phyloP scores from a whole-genome alignment of 1,140 invertebrate species.

The Drosophila pseudoobscura region DNA sequence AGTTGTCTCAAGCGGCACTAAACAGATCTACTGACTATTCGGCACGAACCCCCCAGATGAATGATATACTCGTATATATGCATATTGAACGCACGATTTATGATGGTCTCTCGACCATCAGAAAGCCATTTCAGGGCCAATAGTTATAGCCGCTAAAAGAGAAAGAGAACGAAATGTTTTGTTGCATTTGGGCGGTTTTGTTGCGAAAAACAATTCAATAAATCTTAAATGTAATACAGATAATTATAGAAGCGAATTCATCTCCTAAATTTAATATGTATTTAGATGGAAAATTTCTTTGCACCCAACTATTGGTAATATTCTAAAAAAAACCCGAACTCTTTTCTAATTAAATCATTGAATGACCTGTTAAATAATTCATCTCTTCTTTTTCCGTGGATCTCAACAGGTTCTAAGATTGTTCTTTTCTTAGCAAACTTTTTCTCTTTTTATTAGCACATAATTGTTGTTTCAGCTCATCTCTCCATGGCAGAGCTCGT shows the following conservation, averaged over 20 bases:
- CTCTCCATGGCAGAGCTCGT: no score
- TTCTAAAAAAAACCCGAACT: no score
- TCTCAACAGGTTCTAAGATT: no score
- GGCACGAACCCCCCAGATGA: constrained; percentile 52
- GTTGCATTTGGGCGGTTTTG: background rate
- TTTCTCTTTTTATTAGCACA: background rate
- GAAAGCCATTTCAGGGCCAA: constrained; percentile 29
- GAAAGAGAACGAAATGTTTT: background rate
- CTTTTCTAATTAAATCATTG: no score
- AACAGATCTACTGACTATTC: constrained; percentile 42
- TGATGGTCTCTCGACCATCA: background rate
- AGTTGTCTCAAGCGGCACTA: constrained; percentile 42
- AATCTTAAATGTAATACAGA: no score
- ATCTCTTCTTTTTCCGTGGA: no score
- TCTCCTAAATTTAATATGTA: background rate
- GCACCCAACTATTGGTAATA: background rate
- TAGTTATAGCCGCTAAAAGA: constrained; percentile 9
- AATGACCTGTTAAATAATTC: no score
- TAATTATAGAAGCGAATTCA: no score
- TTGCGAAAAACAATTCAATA: no score
- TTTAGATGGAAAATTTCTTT: background rate
- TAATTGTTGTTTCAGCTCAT: no score
- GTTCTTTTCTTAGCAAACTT: background rate
- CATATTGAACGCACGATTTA: constrained; percentile 25
- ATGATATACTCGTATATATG: constrained; percentile 17